Evolutionary conservation across 2,113 vertebrate species (phyloP), one percentile per base, ranked within the genome.

Genomic region (cattle (Bos taurus)): DNA sequence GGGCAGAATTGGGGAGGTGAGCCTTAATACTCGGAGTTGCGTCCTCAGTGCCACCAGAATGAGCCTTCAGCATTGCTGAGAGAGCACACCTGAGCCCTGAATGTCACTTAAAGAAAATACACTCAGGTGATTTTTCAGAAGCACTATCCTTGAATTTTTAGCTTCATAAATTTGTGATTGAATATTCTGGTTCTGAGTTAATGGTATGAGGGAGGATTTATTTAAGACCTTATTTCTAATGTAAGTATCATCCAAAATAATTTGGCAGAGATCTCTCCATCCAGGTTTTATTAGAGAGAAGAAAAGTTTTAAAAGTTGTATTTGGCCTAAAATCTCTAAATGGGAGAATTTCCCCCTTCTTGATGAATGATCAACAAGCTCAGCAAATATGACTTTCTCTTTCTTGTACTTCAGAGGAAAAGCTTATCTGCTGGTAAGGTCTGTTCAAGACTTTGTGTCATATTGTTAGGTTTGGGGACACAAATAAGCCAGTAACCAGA

Each of bases 221-320:
- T 62, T 9, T 7, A 82, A 36, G 57, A 46, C 23, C 64, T 60
- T 40, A 28, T 93, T 81, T 91, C 54, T 97, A 21, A 88, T 95
- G 82, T 94, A 74, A 74, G 46, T 89, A 88, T 21, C 23, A 59
- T 62, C 90, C 40, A 33, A 54, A 94, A 77, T 91, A 85, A 93
- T n/a, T 84, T 36, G 82, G 71, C 26, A 88, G 78, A 14, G 64
- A n/a, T 56, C 17, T 19, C 17, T 96, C 50, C 33, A 23, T 67
- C 78, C 59, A 64, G 43, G 86, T 84, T 82, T 74, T 71, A 15
- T 77, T 87, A 71, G 83, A 81, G 59, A 81, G 28, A 40, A 40
- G 21, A 94, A 88, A 97, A 98, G 98, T 98, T 98, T 94, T 43
- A 59, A 56, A 97, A 98, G 97, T 97, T 95, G 21, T 54, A 59